Evolutionary conservation across 2,113 vertebrate genomes (phyloP).

Genomic region (Bos indicus): DNA sequence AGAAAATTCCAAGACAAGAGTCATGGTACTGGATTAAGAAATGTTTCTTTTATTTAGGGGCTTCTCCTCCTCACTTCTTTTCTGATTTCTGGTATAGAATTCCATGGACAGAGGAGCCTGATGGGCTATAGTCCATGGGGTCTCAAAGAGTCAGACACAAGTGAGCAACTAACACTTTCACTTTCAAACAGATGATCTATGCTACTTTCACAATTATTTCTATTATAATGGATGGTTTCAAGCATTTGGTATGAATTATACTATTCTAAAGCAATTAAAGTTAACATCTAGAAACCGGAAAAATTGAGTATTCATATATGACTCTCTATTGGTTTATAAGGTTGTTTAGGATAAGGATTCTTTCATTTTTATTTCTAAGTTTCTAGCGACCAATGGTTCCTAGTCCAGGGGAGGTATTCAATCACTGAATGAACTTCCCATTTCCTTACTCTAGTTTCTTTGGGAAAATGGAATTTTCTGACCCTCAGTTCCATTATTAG

Average conservation of each 20-base stretch:
- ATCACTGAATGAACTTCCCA: background rate
- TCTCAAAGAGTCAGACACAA: background rate
- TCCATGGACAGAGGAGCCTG: background rate
- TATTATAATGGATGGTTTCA: background rate
- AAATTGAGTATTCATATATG: background rate
- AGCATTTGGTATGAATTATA: background rate
- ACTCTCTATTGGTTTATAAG: background rate
- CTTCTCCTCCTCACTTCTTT: background rate
- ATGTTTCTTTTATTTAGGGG: background rate
- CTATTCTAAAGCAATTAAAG: background rate
- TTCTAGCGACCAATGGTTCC: background rate
- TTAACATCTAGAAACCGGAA: slow-evolving; percentile 3
- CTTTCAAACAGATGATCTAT: background rate
- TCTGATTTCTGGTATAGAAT: background rate
- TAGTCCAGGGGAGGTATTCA: background rate
- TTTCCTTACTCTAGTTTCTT: background rate
- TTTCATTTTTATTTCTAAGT: background rate
- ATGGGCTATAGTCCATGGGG: background rate
- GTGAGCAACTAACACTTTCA: background rate
- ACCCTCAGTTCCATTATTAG: background rate
- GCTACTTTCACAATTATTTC: slow-evolving; percentile 9
- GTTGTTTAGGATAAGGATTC: background rate
- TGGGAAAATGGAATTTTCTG: background rate
- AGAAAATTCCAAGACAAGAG: background rate
- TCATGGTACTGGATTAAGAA: background rate